Base-by-base conservation (phyloP, 92 coral and sea anemone species). In the Parazoanthus atlanticus region DNA sequence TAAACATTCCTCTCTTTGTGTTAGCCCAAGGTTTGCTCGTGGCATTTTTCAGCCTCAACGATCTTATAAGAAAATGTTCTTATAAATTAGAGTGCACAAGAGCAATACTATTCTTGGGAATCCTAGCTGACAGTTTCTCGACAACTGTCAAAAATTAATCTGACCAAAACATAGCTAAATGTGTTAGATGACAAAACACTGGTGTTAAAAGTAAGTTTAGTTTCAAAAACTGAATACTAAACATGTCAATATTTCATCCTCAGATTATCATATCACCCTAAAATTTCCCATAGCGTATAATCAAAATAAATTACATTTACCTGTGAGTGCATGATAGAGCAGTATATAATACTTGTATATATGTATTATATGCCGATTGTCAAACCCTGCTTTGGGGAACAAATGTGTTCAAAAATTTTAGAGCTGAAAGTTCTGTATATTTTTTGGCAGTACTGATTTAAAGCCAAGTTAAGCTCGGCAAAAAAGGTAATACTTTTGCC, bases 241-340 rank as follows among this genome's bases (percentile, higher is more conserved):
- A 30, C n/a, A n/a, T 30, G 78, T 71, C 65, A 28, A 43, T 84
- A 71, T 84, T 83, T 72, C 61, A 77, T 77, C 54, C 66, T 19
- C 19, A n/a, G 33, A 30, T 26, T 21, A 61, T 61, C n/a, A 46
- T 47, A 23, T n/a, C 40, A 9, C 66, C 82, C 65, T 41, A 28
- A 83, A 43, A 30, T 13, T n/a, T 32, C 66, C 65, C n/a, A 33
- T 31, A 84, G 54, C 23, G 67, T 46, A 84, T 0, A 70, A 84
- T 84, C 87, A 67, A 84, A 84, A 84, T 84, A 84, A 84, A 70
- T 84, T 84, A 80, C 84, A 56, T 80, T 31, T 25, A 71, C 78
- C 28, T 30, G 56, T 33, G 78, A 71, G 78, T 69, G 87, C 79
- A 74, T 46, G 78, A 71, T 70, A 65, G 78, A 65, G 75, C 19